Evolutionary conservation across 2,797 vertebrate genomes (phyloP), one percentile per base, ranked within the genome.

Genomic region (Sebastes minor): DNA sequence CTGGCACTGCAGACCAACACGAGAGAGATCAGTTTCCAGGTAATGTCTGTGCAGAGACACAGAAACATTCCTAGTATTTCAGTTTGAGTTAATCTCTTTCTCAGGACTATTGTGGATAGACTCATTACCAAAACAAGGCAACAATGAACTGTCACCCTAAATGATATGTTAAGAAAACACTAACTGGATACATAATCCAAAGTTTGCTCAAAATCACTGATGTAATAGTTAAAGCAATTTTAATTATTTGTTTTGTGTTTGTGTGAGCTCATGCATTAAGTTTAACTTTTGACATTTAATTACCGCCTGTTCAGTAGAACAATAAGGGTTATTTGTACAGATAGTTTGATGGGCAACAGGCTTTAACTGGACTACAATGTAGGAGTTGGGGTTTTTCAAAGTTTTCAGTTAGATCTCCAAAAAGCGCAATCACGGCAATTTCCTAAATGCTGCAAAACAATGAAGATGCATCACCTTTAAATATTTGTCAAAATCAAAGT

Each of bases 1-100:
- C 62, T 71, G 71, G 82, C 55, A 23, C 46, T 38, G 53, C 78
- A 60, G 64, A 38, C 38, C 5, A 27, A 85, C 66, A 85, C 20
- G 6, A 16, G 16, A 32, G 30, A 5, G 16, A 72, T 59, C 25
- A 52, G 57, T 65, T 49, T 83, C 25, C 74, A 81, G 78, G 79
- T 74, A 75, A 71, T 12, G 33, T 64, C 20, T 46, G 59, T 70
- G 30, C 56, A 81, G 69, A 66, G 32, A 65, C 42, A 35, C 52
- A 35, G 42, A 71, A 6, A 30, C 20, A 59, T 23, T 55, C 9
- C 20, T 52, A n/a, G 49, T 33, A 35, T 42, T 71, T 18, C 27
- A 35, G 10, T 52, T 22, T 22, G n/a, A 66, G 68, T 38, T 11
- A 5, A 60, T 23, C 2, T 70, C 5, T 16, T 30, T 1, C 56